Evolutionary conservation across 2,797 vertebrate genomes (phyloP), one percentile per base, ranked within the genome.

Genomic region (Somateria mollissima): DNA sequence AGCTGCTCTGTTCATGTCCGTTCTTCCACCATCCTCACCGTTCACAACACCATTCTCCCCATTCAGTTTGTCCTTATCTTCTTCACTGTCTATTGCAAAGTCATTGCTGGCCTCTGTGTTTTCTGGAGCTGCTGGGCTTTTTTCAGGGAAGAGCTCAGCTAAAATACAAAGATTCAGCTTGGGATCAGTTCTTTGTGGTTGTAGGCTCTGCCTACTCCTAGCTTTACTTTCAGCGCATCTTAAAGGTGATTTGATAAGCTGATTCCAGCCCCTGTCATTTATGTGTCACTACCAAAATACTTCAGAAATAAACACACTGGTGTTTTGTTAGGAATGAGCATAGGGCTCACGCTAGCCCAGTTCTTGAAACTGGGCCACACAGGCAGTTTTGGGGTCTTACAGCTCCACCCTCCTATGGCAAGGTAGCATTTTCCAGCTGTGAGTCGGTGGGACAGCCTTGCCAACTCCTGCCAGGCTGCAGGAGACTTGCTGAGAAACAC

Each of bases 101-200:
- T 81, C 85, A 1, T 77, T 15, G 0, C 27, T 36, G 62, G 61
- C 24, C 28, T 89, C 85, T 1, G 76, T 15, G 6, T 20, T 43
- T 11, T 95, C n/a, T 6, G 94, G 10, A 43, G 47, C 89, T 22
- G 60, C 49, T 4, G 34, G 62, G 21, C 28, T 96, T 84, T 97
- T 97, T 45, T 93, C 79, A 19, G 96, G 32, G 88, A 98, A 98
- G 25, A 98, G 95, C 0, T 96, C 81, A 3, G 97, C 98, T 98
- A 39, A 49, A 87, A 93, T 11, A 74, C 6, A 92, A 83, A 74
- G 34, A 53, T 32, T 25, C 3, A 28, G 54, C 8, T 62, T 32
- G 45, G 30, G 30, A 64, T 64, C 34, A 45, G 60, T 30, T 57
- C 24, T 20, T 43, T 20, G 28, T 58, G 53, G 30, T 32, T 24